Evolutionary conservation across 2,797 vertebrate species (phyloP).

Genomic region (Pantherophis vulpinus): DNA sequence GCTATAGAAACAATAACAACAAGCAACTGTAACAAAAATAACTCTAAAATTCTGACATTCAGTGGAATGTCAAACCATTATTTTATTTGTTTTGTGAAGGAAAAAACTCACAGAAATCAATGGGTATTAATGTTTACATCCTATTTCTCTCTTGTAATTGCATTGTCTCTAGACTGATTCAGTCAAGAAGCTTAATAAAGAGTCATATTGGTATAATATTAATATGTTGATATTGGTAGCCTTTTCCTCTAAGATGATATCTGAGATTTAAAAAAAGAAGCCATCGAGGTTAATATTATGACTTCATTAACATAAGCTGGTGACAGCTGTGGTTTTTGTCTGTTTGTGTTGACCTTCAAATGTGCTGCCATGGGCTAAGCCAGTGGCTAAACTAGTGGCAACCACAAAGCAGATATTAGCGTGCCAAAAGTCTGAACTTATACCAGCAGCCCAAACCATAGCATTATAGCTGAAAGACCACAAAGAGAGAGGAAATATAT

Average conservation of each 20-base stretch:
- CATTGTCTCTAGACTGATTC: neutral
- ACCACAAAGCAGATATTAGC: neutral
- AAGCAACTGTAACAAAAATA: neutral
- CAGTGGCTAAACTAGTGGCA: neutral
- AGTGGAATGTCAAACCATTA: neutral
- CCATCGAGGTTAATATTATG: neutral
- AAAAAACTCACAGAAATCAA: neutral
- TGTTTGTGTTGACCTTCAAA: constrained; percentile 3
- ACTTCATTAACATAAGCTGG: neutral
- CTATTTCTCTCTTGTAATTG: neutral
- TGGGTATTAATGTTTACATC: neutral
- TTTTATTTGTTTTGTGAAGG: neutral
- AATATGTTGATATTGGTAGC: neutral
- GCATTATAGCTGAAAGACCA: neutral
- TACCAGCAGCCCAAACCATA: neutral
- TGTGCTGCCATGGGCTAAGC: neutral
- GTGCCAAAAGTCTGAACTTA: neutral
- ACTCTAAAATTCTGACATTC: neutral
- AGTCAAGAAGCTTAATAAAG: neutral
- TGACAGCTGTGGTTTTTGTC: constrained; percentile 4
- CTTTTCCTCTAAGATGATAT: neutral
- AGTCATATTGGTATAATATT: neutral
- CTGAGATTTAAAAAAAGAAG: neutral
- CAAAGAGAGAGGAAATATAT: neutral
- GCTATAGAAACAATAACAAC: neutral